Conservation (phyloP, 2,888 invertebrate genomes). For the Oscheius onirici region DNA sequence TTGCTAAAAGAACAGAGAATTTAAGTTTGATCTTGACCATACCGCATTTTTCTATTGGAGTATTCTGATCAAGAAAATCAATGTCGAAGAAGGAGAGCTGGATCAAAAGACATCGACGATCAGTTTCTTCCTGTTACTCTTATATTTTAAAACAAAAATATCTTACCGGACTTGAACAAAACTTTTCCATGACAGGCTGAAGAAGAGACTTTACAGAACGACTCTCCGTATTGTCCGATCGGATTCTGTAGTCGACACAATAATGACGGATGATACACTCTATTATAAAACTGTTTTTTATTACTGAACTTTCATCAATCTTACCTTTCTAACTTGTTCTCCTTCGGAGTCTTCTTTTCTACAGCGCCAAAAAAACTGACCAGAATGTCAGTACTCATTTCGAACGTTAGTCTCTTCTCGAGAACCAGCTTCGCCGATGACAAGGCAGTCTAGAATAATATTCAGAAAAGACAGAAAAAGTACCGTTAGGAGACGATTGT, state of each 20-base stretch:
- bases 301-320: not conserved
- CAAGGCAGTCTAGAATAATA: not conserved
- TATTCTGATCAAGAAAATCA: slow-evolving; percentile 38
- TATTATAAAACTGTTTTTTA: slow-evolving; percentile 6
- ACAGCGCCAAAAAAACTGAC: slow-evolving; percentile 38
- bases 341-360: slow-evolving; percentile 36
- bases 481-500: slow-evolving; percentile 40
- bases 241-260: slow-evolving; percentile 4
- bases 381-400: slow-evolving; percentile 40
- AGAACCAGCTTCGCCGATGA: not conserved
- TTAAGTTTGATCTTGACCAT: not conserved
- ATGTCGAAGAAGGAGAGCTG: slow-evolving; percentile 50
- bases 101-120: slow-evolving; percentile 37
- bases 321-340: slow-evolving; percentile 39
- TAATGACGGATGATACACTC: slow-evolving; percentile 28
- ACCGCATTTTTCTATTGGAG: slow-evolving; percentile 28
- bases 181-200: slow-evolving; percentile 3
- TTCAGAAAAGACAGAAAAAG: too few species aligned
- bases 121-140: not conserved
- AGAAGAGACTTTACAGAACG: slow-evolving; percentile 5
- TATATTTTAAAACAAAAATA: not conserved
- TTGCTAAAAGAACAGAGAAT: slow-evolving; percentile 37
- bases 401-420: slow-evolving; percentile 20
- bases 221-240: slow-evolving; percentile 12
- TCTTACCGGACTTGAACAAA: slow-evolving; percentile 4